These are phyloP conservation scores for Vombatus ursinus DNA, from an alignment of 2,113 vertebrate species.

Conservation along the genomic window DNA sequence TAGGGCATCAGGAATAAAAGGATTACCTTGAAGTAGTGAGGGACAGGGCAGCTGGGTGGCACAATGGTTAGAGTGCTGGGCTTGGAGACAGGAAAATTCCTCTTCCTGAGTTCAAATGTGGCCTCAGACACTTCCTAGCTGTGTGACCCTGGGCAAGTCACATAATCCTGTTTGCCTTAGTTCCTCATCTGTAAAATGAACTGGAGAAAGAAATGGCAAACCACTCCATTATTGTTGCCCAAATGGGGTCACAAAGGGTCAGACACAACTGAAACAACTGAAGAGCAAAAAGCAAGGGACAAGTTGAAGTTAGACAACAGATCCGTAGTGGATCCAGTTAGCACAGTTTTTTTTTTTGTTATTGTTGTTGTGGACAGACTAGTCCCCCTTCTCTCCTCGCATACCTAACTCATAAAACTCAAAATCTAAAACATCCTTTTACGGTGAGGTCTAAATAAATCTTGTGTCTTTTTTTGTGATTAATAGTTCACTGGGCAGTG, in stretches of 20 bases:
- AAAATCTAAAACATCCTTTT: background rate
- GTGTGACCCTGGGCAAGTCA: background rate
- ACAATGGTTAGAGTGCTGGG: background rate
- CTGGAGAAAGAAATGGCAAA: background rate
- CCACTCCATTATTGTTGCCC: background rate
- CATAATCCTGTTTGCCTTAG: background rate
- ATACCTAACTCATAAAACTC: background rate
- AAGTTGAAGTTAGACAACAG: background rate
- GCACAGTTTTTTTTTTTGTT: background rate
- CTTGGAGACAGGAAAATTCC: background rate
- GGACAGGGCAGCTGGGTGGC: background rate
- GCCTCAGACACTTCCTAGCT: background rate
- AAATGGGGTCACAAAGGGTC: background rate
- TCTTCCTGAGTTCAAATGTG: background rate
- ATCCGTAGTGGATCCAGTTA: background rate
- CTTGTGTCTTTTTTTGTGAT: background rate
- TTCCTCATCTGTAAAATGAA: background rate
- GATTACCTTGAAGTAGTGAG: background rate
- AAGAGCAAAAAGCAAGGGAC: background rate
- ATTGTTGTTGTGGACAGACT: background rate
- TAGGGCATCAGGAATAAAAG: background rate
- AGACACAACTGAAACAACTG: background rate
- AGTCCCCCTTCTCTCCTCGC: background rate
- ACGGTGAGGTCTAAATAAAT: background rate
- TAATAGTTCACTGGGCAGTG: slow-evolving; percentile 95